These are phyloP conservation scores for Ammospiza nelsoni DNA, from an alignment of 2,113 vertebrate genomes.

Conservation along the genomic window DNA sequence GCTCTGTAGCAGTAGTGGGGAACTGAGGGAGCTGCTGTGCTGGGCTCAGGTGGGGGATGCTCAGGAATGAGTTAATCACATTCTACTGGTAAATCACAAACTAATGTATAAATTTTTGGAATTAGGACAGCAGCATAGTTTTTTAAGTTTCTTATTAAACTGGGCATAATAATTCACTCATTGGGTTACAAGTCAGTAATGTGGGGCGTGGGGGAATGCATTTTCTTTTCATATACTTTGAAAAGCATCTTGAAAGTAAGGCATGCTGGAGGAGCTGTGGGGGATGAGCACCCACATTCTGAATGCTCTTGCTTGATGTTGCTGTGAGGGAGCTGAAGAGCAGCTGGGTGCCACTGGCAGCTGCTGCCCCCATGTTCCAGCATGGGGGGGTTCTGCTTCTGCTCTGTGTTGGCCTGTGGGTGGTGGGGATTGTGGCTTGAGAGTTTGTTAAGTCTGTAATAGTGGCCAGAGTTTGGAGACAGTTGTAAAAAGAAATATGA, in stretches of 20 bases:
- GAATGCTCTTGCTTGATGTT: not conserved
- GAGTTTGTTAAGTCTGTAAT: not conserved
- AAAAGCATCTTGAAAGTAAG: not conserved
- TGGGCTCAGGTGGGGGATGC: not conserved
- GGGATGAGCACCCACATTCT: rapidly evolving
- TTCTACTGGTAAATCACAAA: not conserved
- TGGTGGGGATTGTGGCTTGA: not conserved
- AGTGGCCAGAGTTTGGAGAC: not conserved
- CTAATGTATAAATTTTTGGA: not conserved
- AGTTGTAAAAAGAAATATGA: not conserved
- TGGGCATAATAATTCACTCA: not conserved
- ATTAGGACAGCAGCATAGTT: not conserved
- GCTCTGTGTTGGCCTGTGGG: not conserved
- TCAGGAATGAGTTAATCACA: rapidly evolving
- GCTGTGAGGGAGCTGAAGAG: not conserved
- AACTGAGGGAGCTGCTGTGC: not conserved
- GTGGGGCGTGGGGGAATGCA: rapidly evolving
- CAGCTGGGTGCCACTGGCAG: not conserved
- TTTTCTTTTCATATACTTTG: not conserved
- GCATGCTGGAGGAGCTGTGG: not conserved
- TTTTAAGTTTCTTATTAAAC: not conserved
- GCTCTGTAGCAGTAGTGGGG: not conserved
- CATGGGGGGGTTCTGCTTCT: rapidly evolving
- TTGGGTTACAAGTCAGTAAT: not conserved
- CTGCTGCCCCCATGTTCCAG: rapidly evolving